These are phyloP conservation scores for Cebuella pygmaea DNA, from an alignment of 2,797 vertebrate genomes.

Conservation along the genomic window DNA sequence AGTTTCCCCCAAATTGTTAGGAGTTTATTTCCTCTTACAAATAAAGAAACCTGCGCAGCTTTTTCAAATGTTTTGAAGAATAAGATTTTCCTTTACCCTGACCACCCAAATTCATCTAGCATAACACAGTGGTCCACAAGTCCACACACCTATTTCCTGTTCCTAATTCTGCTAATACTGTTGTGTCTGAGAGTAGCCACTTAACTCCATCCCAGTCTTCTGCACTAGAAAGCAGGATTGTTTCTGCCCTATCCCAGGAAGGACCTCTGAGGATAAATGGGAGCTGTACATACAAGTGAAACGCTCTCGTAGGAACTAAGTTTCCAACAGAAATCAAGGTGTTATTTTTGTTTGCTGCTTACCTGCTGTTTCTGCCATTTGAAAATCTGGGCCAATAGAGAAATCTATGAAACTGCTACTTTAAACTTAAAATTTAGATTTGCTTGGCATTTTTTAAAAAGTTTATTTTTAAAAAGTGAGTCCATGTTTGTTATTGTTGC, in stretches of 20 bases:
- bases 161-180: background rate
- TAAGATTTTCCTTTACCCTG: background rate
- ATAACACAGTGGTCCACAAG: background rate
- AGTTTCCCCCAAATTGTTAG: background rate
- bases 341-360: background rate
- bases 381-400: slow-evolving; percentile 14
- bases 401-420: background rate
- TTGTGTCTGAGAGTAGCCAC: background rate
- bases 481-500: background rate
- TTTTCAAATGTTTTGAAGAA: background rate
- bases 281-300: fast-evolving
- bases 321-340: background rate
- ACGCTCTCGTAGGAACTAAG: background rate
- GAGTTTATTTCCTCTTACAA: background rate
- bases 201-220: background rate
- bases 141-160: background rate
- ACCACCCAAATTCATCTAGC: background rate
- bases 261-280: background rate
- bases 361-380: background rate
- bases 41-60: background rate
- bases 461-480: background rate
- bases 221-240: background rate
- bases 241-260: background rate
- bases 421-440: slow-evolving; percentile 2
- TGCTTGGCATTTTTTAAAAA: slow-evolving; percentile 36